A percentile compares a stretch with the other conserved stretches of the same genome.
These are phyloP conservation scores for Brachypteracias leptosomus DNA, from an alignment of 2,113 vertebrate genomes.

Conservation along the genomic window DNA sequence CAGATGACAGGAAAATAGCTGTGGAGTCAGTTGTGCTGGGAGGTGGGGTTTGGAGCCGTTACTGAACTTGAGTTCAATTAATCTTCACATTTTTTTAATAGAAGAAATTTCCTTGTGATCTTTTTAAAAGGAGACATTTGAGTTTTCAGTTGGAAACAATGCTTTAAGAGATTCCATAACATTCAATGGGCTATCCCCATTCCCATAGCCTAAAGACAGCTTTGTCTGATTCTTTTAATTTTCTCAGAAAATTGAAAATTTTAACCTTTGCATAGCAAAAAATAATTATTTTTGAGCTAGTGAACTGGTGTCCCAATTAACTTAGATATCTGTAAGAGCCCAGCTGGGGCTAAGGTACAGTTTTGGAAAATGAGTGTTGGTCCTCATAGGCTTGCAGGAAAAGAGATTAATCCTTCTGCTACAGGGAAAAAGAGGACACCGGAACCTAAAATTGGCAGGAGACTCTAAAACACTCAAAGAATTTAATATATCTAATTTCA, in stretches of 20 bases:
- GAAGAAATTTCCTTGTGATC: neutral
- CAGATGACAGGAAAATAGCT: neutral
- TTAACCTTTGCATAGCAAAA: neutral
- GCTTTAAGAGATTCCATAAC: neutral
- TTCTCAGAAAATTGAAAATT: slow-evolving; percentile 12
- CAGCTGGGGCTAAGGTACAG: neutral
- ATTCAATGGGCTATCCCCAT: neutral
- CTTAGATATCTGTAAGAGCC: neutral
- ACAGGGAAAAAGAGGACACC: neutral
- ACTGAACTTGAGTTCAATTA: neutral
- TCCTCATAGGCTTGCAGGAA: neutral
- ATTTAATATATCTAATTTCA: neutral
- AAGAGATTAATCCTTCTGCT: neutral
- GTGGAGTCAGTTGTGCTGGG: neutral
- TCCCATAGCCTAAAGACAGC: neutral
- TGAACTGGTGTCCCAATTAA: slow-evolving; percentile 2
- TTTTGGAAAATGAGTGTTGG: slow-evolving; percentile 19
- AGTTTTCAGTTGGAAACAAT: neutral
- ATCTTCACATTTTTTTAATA: neutral
- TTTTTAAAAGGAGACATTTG: neutral
- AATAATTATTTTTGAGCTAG: slow-evolving; percentile 23
- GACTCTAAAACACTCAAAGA: neutral
- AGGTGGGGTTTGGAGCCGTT: neutral
- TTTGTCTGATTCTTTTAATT: neutral
- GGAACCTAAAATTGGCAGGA: neutral